Evolutionary conservation across 2,888 invertebrate genomes (phyloP).

Genomic region (Taenaris catops): DNA sequence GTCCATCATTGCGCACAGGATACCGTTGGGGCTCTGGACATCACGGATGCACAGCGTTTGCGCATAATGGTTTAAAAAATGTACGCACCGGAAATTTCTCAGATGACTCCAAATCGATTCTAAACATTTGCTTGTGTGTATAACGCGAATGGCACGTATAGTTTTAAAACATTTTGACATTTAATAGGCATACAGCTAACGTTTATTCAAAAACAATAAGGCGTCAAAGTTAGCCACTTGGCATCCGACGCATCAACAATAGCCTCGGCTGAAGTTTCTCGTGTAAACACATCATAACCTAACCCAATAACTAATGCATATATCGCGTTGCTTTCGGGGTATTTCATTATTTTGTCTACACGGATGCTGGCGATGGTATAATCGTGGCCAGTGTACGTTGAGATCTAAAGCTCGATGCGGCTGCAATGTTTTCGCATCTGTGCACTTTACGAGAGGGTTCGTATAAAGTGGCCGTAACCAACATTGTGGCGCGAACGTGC

Average conservation of each 20-base stretch:
- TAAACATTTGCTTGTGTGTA: conserved; percentile 8
- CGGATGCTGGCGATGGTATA: conserved; percentile 69
- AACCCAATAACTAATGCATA: conserved; percentile 70
- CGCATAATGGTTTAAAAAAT: too few species aligned
- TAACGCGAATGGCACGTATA: conserved; percentile 16
- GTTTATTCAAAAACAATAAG: conserved; percentile 25
- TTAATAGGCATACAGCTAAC: conserved; percentile 17
- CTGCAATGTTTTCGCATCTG: conserved; percentile 21
- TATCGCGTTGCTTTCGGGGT: conserved; percentile 76
- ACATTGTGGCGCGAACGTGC: conserved; percentile 78
- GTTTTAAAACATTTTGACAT: conserved; percentile 24
- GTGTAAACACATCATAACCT: conserved; percentile 74
- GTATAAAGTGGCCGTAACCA: conserved; percentile 44
- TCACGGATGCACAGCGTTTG: too few species aligned
- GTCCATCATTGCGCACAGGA: too few species aligned
- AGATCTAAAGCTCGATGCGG: conserved; percentile 33
- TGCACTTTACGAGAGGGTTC: conserved; percentile 34
- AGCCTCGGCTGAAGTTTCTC: conserved; percentile 51
- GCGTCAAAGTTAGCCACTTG: conserved; percentile 57
- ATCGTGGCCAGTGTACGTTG: conserved; percentile 43
- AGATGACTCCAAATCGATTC: conserved; percentile 8
- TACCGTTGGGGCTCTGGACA: too few species aligned
- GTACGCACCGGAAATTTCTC: conserved; percentile 12
- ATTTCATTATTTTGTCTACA: conserved; percentile 78
- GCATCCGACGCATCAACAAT: conserved; percentile 69